Evolutionary conservation across 2,113 vertebrate species (phyloP), one percentile per base, ranked within the genome.

Genomic region (Leucosticte australis): DNA sequence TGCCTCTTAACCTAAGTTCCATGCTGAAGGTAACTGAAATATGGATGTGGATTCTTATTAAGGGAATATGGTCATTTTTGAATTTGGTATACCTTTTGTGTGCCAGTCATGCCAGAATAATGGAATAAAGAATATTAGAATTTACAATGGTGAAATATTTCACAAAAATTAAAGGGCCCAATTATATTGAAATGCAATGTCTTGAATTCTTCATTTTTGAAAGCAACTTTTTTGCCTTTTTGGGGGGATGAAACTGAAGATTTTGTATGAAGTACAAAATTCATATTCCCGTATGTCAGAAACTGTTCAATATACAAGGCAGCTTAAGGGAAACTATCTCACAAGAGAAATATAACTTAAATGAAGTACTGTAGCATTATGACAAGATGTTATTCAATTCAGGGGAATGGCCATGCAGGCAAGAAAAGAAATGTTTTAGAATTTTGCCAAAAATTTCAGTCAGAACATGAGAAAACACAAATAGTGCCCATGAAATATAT

Each of bases 261-360:
- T 53, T n/a, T 47, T 79, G 28, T 63, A n/a, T 11, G 4, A 46
- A 47, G 4, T 4, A 12, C 7, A 62, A 86, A 62, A 42, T 35
- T 74, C 0, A 0, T 57, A 62, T 70, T 57, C 15, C 14, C 6
- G 2, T 44, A 2, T 39, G 4, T 74, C 63, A 46, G 31, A 85
- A 85, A 49, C 8, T 46, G 21, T 57, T 78, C 19, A 70, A 44
- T 24, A 44, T 8, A 70, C 9, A 80, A 62, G 20, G 2, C 19
- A 75, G 31, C 11, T 49, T 52, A 73, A 65, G 9, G 31, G 12
- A 62, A 90, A 52, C 21, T 30, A 22, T 57, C 14, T 70, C 27
- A 60, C 1, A 6, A 63, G 11, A 62, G 24, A 55, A 3, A 37
- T 27, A 33, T 27, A 31, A 52, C 24, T 56, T 30, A 64, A 73